phyloP scores from a whole-genome alignment of 2,797 vertebrate genomes.

The Synanceia verrucosa region DNA sequence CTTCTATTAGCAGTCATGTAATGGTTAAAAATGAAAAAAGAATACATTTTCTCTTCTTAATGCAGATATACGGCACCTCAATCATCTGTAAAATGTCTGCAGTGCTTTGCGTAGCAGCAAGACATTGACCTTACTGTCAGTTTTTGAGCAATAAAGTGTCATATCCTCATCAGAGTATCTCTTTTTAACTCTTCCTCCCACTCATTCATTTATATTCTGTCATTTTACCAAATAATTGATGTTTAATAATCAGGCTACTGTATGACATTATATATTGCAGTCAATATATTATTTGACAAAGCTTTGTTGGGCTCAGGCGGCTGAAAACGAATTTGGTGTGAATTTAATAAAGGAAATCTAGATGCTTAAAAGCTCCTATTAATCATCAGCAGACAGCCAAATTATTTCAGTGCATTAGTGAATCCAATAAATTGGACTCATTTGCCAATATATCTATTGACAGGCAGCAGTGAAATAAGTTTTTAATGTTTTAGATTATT shows the following conservation, averaged over 20 bases:
- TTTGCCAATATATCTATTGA: conserved; percentile 71
- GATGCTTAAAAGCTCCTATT: conserved; percentile 67
- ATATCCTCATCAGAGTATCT: conserved; percentile 11
- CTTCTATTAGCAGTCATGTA: background rate
- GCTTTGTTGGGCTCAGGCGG: conserved; percentile 33
- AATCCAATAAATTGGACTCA: conserved; percentile 69
- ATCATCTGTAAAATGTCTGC: background rate
- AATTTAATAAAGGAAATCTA: conserved; percentile 72
- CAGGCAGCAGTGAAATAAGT: conserved; percentile 44
- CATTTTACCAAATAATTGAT: conserved; percentile 51
- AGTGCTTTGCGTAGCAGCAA: background rate
- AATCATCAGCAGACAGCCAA: conserved; percentile 68
- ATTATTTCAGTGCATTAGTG: conserved; percentile 68
- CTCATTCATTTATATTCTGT: conserved; percentile 38
- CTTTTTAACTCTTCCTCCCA: background rate
- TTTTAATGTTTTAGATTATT: conserved; percentile 53
- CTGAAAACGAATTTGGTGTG: conserved; percentile 60
- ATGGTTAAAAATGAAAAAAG: background rate
- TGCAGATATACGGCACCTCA: background rate
- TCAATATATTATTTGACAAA: conserved; percentile 72
- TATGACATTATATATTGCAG: conserved; percentile 51
- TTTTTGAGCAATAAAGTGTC: conserved; percentile 19
- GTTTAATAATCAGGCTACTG: conserved; percentile 57
- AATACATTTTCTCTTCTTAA: background rate
- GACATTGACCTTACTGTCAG: background rate